These are phyloP conservation scores for Micromussa lordhowensis DNA, from an alignment of 92 coral and sea anemone genomes.

Conservation along the genomic window DNA sequence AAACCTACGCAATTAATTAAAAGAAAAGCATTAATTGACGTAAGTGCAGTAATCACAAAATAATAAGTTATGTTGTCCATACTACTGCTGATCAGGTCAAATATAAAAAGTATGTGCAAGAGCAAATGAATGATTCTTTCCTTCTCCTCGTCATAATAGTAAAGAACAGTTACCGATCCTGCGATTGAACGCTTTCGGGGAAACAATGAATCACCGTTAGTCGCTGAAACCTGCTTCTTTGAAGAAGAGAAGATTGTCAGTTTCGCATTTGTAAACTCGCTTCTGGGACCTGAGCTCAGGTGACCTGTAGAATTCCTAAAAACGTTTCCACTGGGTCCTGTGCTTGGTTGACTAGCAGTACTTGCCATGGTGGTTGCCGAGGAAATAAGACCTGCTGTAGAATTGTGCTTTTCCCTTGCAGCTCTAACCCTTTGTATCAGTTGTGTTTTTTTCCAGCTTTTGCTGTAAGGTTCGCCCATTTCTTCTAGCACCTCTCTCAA, in stretches of 20 bases:
- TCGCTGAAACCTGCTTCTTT: neutral
- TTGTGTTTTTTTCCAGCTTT: conserved; percentile 8
- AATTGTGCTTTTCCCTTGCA: conserved; percentile 1
- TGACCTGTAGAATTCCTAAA: too few relatives aligned
- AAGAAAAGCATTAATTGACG: too few relatives aligned
- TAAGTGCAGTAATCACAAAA: conserved; percentile 25
- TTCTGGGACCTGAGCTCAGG: too few relatives aligned
- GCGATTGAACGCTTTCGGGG: too few relatives aligned
- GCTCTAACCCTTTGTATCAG: conserved; percentile 2
- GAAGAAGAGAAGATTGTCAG: neutral
- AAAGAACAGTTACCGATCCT: conserved; percentile 17
- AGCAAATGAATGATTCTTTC: conserved; percentile 25
- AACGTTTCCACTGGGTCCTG: too few relatives aligned
- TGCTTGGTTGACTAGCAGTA: too few relatives aligned
- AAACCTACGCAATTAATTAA: neutral
- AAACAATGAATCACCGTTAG: too few relatives aligned
- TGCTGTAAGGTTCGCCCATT: conserved; percentile 6
- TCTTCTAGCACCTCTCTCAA: neutral
- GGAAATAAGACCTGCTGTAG: neutral
- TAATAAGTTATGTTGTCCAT: conserved; percentile 25
- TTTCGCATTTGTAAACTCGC: neutral
- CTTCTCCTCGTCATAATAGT: conserved; percentile 8
- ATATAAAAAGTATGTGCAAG: conserved; percentile 19
- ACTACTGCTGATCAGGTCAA: conserved; percentile 9
- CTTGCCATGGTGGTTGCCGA: too few relatives aligned